Percentiles rank a stretch among this genome's conserved stretches.
These are phyloP conservation scores for Euphonia xanthogaster DNA, from an alignment of 2,797 vertebrate species.

Conservation along the genomic window DNA sequence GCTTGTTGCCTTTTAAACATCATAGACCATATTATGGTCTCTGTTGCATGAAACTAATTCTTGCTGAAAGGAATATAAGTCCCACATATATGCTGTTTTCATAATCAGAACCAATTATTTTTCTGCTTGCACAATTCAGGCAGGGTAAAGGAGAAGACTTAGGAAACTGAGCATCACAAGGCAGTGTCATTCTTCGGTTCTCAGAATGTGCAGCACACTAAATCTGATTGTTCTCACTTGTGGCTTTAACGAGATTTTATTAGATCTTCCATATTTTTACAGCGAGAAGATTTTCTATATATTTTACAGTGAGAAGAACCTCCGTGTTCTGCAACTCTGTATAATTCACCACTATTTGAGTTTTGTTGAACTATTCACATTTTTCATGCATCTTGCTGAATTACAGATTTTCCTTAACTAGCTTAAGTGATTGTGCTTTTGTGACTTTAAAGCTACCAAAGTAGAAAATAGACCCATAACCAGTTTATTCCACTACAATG, in stretches of 20 bases:
- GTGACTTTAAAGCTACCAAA: not conserved
- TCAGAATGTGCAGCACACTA: not conserved
- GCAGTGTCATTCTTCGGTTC: not conserved
- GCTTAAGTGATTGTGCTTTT: not conserved
- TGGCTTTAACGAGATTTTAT: not conserved
- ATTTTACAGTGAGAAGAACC: not conserved
- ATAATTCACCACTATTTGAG: not conserved
- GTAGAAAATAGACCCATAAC: not conserved
- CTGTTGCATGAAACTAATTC: not conserved
- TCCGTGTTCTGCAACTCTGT: not conserved
- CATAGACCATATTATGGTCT: conserved; percentile 3
- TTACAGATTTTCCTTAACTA: not conserved
- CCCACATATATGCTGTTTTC: not conserved
- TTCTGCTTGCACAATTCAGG: not conserved
- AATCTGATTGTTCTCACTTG: not conserved
- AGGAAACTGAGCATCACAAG: not conserved
- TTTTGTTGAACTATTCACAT: not conserved
- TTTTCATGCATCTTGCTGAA: not conserved
- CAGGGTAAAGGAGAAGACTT: not conserved
- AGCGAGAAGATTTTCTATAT: not conserved
- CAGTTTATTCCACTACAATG: not conserved
- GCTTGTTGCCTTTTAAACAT: conserved; percentile 17
- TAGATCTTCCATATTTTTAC: not conserved
- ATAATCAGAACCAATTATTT: conserved; percentile 45
- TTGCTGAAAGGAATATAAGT: not conserved